Base-by-base conservation (phyloP, 2,888 invertebrate genomes). In the Cheilosia vulpina region DNA sequence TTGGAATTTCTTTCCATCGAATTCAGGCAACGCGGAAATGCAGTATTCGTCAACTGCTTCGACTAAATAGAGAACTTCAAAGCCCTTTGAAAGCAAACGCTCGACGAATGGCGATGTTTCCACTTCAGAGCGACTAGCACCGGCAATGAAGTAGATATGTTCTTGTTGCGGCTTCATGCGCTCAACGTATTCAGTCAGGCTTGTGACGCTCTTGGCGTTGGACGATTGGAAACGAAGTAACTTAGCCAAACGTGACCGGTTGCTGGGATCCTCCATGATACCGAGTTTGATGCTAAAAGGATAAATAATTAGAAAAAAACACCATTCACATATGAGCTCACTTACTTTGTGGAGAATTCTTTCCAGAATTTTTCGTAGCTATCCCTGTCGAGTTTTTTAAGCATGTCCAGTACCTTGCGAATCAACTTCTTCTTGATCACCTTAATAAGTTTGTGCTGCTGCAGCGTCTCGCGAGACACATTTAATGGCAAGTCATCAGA, bases 11-110 rank as follows among this genome's bases (percentile, higher is more conserved):
- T 98, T 98, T 71, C 98, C 98, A 90, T 99, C 99, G 93, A 97
- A 99, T 93, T 99, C 99, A 1, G 99, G 98, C 92, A 99, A 93
- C 57, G 98, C 96, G 65, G 98, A 97, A 88, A 99, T 96, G 89
- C 97, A 96, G 93, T 99, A 99, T 93, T 99, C 99, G 93, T 99
- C 99, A 60, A 99, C 98, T 41, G 99, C 97, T 93, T 99, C 99
- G 11, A 96, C 95, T 65, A 99, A 94, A 92, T 96, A 99, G 85
- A 99, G 93, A 75, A 99, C 98, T 94, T 99, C 99, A 92, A 96
- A 98, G 15, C 99, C 99, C 92, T 97, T 98, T 91, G 95, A 95
- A 88, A 98, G 93, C 45, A 99, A 94, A 62, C 98, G 94, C 93
- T 99, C 99, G 63, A 98, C 98, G 93, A 99, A 99, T 65, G 99